A percentile compares a stretch with the other conserved stretches of the same genome.
These are phyloP conservation scores for Drosophila picticornis DNA, from an alignment of 2,888 invertebrate species.

Conservation along the genomic window DNA sequence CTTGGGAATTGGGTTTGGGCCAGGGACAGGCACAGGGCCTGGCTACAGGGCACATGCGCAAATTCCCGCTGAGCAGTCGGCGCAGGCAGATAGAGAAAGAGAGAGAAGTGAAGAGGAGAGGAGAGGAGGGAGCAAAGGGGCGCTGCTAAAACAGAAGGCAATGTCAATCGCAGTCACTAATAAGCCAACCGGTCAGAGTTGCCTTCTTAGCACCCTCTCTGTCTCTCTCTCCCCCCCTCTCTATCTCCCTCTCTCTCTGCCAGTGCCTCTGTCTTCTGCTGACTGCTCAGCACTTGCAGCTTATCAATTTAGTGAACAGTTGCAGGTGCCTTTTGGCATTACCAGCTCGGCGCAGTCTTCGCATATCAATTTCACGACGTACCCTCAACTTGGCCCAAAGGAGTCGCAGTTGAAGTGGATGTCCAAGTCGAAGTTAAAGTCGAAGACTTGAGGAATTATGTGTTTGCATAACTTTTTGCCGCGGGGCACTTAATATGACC, in stretches of 20 bases:
- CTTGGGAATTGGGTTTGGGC: constrained; percentile 14
- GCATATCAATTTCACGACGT: constrained; percentile 62
- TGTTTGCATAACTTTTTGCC: constrained; percentile 64
- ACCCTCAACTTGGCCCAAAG: constrained; percentile 20
- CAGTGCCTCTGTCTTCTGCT: too few species aligned
- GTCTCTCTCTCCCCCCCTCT: neutral
- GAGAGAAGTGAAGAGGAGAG: neutral
- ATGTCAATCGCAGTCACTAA: constrained; percentile 70
- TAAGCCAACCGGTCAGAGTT: constrained; percentile 70
- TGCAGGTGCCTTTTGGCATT: constrained; percentile 68
- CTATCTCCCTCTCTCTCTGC: neutral
- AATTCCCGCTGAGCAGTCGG: constrained; percentile 41
- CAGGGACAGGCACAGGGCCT: constrained; percentile 8
- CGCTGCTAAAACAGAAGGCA: constrained; percentile 54
- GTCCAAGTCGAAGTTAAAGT: constrained; percentile 9
- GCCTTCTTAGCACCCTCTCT: neutral
- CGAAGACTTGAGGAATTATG: constrained; percentile 70
- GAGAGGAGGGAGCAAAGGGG: constrained; percentile 1
- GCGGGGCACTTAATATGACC: constrained; percentile 54
- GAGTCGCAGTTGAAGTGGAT: neutral
- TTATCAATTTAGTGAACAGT: constrained; percentile 74
- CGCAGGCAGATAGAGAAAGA: neutral
- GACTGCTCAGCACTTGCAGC: constrained; percentile 50
- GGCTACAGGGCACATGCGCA: constrained; percentile 36
- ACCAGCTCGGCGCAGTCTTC: constrained; percentile 38